phyloP scores from a whole-genome alignment of 2,113 vertebrate species.

The Ammodytes dubius region DNA sequence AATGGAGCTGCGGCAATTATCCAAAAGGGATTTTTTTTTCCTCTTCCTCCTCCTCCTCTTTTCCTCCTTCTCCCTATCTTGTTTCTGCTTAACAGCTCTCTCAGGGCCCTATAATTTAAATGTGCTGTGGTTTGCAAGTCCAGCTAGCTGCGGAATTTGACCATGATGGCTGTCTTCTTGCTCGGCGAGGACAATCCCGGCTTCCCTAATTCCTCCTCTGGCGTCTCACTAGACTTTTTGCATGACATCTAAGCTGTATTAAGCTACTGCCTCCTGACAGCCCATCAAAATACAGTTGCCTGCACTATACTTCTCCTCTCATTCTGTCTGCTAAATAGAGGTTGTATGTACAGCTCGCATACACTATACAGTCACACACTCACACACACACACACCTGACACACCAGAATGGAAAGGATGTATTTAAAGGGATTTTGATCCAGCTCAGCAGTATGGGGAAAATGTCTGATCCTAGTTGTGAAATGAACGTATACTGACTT shows the following conservation, averaged over 20 bases:
- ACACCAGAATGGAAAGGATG: slow-evolving; percentile 58
- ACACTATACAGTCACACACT: slow-evolving; percentile 25
- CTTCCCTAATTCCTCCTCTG: slow-evolving; percentile 71
- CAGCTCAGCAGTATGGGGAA: slow-evolving; percentile 63
- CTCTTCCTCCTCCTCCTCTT: slow-evolving; percentile 20
- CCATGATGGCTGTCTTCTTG: slow-evolving; percentile 56
- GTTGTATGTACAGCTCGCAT: slow-evolving; percentile 61
- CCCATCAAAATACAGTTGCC: slow-evolving; percentile 67
- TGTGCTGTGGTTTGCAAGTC: slow-evolving; percentile 76
- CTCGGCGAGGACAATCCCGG: slow-evolving; percentile 61
- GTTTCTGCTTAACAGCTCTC: slow-evolving; percentile 74
- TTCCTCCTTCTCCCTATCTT: slow-evolving; percentile 42
- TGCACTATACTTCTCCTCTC: slow-evolving; percentile 57
- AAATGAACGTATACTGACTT: slow-evolving; percentile 49
- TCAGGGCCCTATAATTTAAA: slow-evolving; percentile 78
- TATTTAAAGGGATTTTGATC: slow-evolving; percentile 78
- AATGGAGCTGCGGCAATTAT: slow-evolving; percentile 76
- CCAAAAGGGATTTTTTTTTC: slow-evolving; percentile 52
- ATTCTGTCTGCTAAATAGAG: slow-evolving; percentile 62
- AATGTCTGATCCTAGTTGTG: slow-evolving; percentile 48
- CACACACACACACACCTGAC: slow-evolving; percentile 1
- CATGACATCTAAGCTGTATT: slow-evolving; percentile 75
- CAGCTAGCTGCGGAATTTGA: slow-evolving; percentile 53
- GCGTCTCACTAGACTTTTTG: slow-evolving; percentile 61
- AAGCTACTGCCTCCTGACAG: slow-evolving; percentile 74